phyloP scores from a whole-genome alignment of 2,888 invertebrate species.

The Drosophila mettleri region DNA sequence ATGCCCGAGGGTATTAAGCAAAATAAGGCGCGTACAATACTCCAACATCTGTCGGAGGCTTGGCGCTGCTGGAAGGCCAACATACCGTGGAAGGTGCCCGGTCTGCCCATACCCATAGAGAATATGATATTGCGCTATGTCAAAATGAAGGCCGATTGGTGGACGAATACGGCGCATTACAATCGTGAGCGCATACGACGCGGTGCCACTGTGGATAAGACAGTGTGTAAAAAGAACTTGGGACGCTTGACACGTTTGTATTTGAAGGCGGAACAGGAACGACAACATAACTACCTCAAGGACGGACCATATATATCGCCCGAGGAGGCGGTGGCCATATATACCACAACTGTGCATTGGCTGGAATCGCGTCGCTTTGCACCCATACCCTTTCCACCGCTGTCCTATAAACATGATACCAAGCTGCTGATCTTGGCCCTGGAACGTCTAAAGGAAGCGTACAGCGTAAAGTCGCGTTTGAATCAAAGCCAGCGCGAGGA shows the following conservation, averaged over 20 bases:
- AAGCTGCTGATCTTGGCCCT: slow-evolving; percentile 98
- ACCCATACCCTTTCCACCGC: slow-evolving; percentile 99
- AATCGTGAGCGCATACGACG: slow-evolving; percentile 99
- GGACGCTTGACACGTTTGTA: slow-evolving; percentile 98
- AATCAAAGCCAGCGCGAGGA: slow-evolving; percentile 99
- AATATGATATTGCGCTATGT: slow-evolving; percentile 99
- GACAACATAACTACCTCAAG: slow-evolving; percentile 99
- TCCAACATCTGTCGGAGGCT: slow-evolving; percentile 99
- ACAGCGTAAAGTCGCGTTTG: slow-evolving; percentile 97
- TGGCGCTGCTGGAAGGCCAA: slow-evolving; percentile 99
- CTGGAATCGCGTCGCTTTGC: slow-evolving; percentile 98
- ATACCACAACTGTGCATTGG: slow-evolving; percentile 99
- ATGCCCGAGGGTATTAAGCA: slow-evolving; percentile 99
- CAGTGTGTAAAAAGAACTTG: slow-evolving; percentile 99
- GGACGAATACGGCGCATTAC: slow-evolving; percentile 99
- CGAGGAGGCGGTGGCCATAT: slow-evolving; percentile 99
- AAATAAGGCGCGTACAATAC: slow-evolving; percentile 99
- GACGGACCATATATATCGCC: slow-evolving; percentile 99
- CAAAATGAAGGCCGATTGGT: slow-evolving; percentile 99
- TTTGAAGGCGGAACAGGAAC: slow-evolving; percentile 98
- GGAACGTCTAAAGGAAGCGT: slow-evolving; percentile 98
- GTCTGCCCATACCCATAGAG: slow-evolving; percentile 99
- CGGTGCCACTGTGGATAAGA: slow-evolving; percentile 99
- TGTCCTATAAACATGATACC: slow-evolving; percentile 99
- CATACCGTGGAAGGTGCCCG: slow-evolving; percentile 99